Evolutionary conservation across 64 coral and sea anemone species (phyloP).

Genomic region (Montipora cactus): DNA sequence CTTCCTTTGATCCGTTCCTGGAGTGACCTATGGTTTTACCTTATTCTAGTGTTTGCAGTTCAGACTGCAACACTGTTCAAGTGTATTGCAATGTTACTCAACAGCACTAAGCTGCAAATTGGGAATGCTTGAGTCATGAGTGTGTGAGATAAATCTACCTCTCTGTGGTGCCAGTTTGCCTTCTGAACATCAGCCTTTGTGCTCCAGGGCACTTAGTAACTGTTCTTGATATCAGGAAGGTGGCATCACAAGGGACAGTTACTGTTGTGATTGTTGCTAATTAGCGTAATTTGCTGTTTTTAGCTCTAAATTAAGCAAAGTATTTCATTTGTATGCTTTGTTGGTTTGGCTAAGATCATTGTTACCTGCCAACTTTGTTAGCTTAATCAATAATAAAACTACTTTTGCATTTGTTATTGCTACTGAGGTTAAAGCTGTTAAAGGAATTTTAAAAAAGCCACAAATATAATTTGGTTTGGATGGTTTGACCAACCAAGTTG

Average conservation of each 20-base stretch:
- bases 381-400: too few relatives aligned
- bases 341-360: too few relatives aligned
- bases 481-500: too few relatives aligned
- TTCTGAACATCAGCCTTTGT: slow-evolving; percentile 48
- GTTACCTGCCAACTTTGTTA: too few relatives aligned
- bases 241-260: slow-evolving; percentile 61
- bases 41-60: slow-evolving; percentile 22
- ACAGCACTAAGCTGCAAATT: slow-evolving; percentile 98
- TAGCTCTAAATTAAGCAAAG: too few relatives aligned
- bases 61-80: slow-evolving; percentile 12
- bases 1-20: slow-evolving; percentile 99
- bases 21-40: slow-evolving; percentile 19
- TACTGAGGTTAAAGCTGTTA: too few relatives aligned
- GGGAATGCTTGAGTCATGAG: slow-evolving; percentile 99
- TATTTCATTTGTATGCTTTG: too few relatives aligned
- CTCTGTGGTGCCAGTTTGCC: slow-evolving; percentile 72
- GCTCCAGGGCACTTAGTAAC: slow-evolving; percentile 20
- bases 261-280: neutral
- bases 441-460: too few relatives aligned
- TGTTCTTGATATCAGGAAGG: slow-evolving; percentile 59
- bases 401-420: too few relatives aligned
- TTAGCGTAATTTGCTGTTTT: too few relatives aligned
- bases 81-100: slow-evolving; percentile 75
- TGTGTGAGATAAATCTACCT: slow-evolving; percentile 95
- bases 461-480: too few relatives aligned